Evolutionary conservation across 2,888 invertebrate species (phyloP).

Genomic region (Cheilosia vernalis): DNA sequence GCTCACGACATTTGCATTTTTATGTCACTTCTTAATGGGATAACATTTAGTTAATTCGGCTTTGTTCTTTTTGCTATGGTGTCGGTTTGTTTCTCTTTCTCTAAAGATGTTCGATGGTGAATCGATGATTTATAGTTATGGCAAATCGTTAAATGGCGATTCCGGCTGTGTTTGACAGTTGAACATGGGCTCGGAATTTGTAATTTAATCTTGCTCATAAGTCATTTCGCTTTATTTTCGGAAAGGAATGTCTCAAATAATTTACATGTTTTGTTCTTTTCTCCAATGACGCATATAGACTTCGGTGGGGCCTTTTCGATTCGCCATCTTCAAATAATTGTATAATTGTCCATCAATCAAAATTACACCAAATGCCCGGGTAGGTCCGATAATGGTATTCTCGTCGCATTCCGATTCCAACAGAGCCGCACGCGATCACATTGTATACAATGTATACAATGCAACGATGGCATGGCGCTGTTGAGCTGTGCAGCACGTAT

Average conservation of each 20-base stretch:
- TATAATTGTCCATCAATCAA: slow-evolving; percentile 42
- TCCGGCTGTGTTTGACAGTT: slow-evolving; percentile 11
- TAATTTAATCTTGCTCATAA: neutral
- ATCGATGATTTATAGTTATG: slow-evolving; percentile 2
- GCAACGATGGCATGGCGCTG: neutral
- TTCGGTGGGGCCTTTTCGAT: neutral
- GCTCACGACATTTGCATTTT: slow-evolving; percentile 39
- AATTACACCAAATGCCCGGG: slow-evolving; percentile 41
- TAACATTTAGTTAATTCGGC: slow-evolving; percentile 15
- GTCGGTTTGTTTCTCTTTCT: neutral
- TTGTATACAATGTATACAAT: neutral
- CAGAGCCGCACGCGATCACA: slow-evolving; percentile 40
- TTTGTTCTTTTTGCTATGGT: neutral
- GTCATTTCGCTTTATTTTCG: neutral
- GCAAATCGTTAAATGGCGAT: slow-evolving; percentile 1
- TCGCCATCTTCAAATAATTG: slow-evolving; percentile 21
- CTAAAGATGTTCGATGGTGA: neutral
- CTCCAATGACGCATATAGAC: no score
- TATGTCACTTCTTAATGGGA: slow-evolving; percentile 32
- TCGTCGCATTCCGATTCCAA: slow-evolving; percentile 22
- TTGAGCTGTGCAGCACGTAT: slow-evolving; percentile 18
- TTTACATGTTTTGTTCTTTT: no score
- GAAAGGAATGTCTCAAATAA: neutral
- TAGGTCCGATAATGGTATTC: slow-evolving; percentile 11
- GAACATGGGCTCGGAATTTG: slow-evolving; percentile 5